Evolutionary conservation across 2,888 invertebrate species (phyloP).

Genomic region (Protonemura montana): DNA sequence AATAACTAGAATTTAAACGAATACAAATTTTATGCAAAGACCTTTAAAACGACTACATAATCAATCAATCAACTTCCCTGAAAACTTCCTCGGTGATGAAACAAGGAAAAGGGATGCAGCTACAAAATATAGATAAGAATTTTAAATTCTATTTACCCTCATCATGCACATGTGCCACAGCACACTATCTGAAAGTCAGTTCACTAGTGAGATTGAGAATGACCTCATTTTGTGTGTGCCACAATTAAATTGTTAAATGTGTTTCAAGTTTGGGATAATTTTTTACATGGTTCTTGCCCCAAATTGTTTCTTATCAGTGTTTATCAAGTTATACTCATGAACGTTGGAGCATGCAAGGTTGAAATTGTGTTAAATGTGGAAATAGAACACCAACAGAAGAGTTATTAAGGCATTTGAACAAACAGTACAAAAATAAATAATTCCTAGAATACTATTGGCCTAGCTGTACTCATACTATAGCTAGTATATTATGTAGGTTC

Average conservation of each 20-base stretch:
- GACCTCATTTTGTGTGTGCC: not conserved
- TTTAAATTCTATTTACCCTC: not conserved
- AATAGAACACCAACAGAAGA: not conserved
- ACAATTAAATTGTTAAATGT: not conserved
- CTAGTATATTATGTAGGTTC: too few relatives aligned
- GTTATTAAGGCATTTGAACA: not conserved
- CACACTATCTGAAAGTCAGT: not conserved
- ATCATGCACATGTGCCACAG: not conserved
- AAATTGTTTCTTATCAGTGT: not conserved
- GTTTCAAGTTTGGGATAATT: not conserved
- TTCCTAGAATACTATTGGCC: not conserved
- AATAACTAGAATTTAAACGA: too few relatives aligned
- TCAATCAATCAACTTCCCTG: too few relatives aligned
- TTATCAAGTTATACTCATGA: not conserved
- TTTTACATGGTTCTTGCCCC: not conserved
- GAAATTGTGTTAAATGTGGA: not conserved
- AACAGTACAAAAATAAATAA: not conserved
- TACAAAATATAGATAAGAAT: not conserved
- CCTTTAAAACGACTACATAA: too few relatives aligned
- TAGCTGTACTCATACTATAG: not conserved
- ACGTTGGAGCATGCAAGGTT: not conserved
- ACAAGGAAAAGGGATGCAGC: not conserved
- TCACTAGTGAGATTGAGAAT: not conserved
- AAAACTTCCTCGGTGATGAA: not conserved
- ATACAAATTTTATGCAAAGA: not conserved